Conservation (phyloP, 2,113 vertebrate species). For the Mesembrinibis cayennensis region DNA sequence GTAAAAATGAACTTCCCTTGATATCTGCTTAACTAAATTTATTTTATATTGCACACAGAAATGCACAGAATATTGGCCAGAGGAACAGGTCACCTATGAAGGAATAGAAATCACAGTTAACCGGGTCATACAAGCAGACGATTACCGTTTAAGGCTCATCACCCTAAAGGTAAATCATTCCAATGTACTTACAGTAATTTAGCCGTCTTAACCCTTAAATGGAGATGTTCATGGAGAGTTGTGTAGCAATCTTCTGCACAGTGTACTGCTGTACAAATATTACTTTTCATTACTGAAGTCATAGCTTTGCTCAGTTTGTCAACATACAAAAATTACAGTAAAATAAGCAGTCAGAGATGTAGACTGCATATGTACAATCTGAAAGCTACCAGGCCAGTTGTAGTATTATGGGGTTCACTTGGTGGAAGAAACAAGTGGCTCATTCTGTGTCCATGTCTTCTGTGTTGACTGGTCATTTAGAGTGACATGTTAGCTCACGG, state of each 20-base stretch:
- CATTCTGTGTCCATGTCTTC: not conserved
- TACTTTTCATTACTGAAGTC: not conserved
- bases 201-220: not conserved
- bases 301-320: not conserved
- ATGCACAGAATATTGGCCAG: constrained; percentile 98
- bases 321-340: not conserved
- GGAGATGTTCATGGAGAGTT: not conserved
- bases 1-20: not conserved
- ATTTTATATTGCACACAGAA: constrained; percentile 80
- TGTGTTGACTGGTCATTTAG: not conserved
- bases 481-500: not conserved
- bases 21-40: constrained; percentile 35
- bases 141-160: constrained; percentile 94
- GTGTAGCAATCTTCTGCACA: not conserved
- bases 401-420: not conserved
- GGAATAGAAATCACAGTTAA: constrained; percentile 89
- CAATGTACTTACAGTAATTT: not conserved
- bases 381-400: not conserved
- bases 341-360: not conserved
- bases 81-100: constrained; percentile 87
- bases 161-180: constrained; percentile 86
- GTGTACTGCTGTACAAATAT: not conserved
- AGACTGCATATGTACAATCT: not conserved
- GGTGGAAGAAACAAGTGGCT: not conserved
- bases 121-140: constrained; percentile 90